Percentiles rank a stretch among this genome's conserved stretches.
phyloP scores from a whole-genome alignment of 2,113 vertebrate species.

The Eidolon helvum region DNA sequence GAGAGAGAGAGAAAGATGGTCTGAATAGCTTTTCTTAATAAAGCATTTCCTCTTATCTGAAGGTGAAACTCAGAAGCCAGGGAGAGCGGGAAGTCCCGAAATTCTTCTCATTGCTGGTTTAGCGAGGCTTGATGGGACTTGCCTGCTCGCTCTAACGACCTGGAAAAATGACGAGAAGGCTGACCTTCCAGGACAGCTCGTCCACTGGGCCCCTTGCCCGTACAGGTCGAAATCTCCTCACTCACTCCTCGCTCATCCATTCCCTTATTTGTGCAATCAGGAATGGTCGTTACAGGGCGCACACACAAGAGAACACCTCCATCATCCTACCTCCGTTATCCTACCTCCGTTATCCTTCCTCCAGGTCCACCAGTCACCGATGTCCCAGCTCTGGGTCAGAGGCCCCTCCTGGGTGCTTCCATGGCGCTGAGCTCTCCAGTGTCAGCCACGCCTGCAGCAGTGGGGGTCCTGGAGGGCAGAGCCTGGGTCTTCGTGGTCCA shows the following conservation, averaged over 20 bases:
- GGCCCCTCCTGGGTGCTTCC: fast-evolving
- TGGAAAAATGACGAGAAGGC: background rate
- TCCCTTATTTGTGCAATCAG: background rate
- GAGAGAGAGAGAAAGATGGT: background rate
- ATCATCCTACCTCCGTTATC: fast-evolving
- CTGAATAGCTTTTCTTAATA: background rate
- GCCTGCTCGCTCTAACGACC: background rate
- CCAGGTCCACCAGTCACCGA: background rate
- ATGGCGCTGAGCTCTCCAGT: fast-evolving
- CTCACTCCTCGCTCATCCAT: background rate
- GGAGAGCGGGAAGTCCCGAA: background rate
- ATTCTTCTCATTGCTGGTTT: background rate
- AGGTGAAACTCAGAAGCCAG: background rate
- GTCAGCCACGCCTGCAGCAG: background rate
- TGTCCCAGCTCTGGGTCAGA: background rate
- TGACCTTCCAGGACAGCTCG: background rate
- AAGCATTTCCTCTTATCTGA: background rate
- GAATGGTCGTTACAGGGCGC: no score
- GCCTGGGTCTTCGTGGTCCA: background rate
- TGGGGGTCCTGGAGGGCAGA: background rate
- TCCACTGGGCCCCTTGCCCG: background rate
- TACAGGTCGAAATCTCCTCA: background rate
- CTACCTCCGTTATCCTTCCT: fast-evolving
- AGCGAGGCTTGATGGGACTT: background rate
- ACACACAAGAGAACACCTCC: background rate